These are phyloP conservation scores for Brachionus asplanchnoidis DNA, from an alignment of 1,140 invertebrate genomes.

Conservation along the genomic window DNA sequence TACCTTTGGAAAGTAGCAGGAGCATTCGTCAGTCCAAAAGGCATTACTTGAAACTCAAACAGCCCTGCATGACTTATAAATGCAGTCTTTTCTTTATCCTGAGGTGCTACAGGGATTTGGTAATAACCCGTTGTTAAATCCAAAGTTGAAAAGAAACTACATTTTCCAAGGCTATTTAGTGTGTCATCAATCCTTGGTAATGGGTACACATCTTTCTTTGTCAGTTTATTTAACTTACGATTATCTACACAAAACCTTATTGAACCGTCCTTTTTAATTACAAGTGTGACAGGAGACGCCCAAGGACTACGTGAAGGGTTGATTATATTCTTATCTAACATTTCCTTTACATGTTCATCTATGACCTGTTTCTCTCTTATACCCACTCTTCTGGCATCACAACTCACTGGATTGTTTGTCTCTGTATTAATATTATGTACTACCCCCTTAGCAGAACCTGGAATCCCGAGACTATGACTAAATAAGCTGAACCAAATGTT, in stretches of 20 bases:
- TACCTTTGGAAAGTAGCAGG: too few species aligned
- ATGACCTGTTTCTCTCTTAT: background rate
- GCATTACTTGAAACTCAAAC: constrained; percentile 50
- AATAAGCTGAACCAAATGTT: background rate
- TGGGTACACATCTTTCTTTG: too few species aligned
- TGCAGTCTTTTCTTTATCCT: background rate
- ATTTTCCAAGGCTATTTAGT: background rate
- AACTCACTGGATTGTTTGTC: too few species aligned
- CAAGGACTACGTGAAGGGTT: background rate
- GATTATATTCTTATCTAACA: background rate
- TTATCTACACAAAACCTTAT: too few species aligned
- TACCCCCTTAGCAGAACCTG: background rate
- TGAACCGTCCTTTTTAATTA: constrained; percentile 18
- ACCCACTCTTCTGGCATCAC: background rate
- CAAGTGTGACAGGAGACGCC: background rate
- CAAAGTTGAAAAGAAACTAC: background rate
- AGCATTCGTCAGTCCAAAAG: constrained; percentile 49
- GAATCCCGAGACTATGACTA: background rate
- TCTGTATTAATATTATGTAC: background rate
- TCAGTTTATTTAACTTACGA: too few species aligned
- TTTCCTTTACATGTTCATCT: background rate
- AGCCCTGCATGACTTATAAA: background rate
- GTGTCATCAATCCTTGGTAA: too few species aligned
- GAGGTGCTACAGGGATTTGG: background rate
- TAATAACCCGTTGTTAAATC: background rate